phyloP scores from a whole-genome alignment of 2,797 vertebrate genomes.

The Phaenicophaeus curvirostris region DNA sequence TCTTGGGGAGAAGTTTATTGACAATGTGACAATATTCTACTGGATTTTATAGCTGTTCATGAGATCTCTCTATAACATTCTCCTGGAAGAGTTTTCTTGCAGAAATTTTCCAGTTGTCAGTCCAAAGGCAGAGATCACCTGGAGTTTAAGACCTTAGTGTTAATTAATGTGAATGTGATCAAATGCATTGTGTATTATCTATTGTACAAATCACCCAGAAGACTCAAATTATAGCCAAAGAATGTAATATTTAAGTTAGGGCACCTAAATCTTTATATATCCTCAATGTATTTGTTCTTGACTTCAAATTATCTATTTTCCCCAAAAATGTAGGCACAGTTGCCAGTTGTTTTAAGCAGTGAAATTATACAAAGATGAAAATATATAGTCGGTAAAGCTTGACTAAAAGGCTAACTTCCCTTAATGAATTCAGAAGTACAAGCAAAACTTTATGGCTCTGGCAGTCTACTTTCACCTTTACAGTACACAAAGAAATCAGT shows the following conservation, averaged over 20 bases:
- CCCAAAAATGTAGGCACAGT: accelerated
- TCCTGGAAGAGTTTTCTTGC: neutral
- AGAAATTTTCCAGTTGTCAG: neutral
- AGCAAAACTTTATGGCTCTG: neutral
- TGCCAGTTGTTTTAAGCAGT: neutral
- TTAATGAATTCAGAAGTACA: neutral
- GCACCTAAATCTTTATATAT: neutral
- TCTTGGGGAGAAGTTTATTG: neutral
- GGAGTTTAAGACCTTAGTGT: neutral
- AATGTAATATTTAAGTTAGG: neutral
- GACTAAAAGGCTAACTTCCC: neutral
- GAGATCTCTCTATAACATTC: neutral
- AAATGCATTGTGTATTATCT: neutral
- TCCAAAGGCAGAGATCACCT: neutral
- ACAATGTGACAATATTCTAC: neutral
- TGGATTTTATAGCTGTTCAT: neutral
- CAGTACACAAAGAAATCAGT: neutral
- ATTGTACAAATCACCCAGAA: neutral
- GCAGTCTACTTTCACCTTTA: neutral
- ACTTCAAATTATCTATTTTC: neutral
- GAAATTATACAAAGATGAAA: neutral
- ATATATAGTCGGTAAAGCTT: neutral
- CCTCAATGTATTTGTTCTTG: neutral
- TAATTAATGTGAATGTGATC: neutral
- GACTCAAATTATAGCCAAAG: neutral